phyloP scores from a whole-genome alignment of 2,113 vertebrate species.

The Heloderma charlesbogerti region DNA sequence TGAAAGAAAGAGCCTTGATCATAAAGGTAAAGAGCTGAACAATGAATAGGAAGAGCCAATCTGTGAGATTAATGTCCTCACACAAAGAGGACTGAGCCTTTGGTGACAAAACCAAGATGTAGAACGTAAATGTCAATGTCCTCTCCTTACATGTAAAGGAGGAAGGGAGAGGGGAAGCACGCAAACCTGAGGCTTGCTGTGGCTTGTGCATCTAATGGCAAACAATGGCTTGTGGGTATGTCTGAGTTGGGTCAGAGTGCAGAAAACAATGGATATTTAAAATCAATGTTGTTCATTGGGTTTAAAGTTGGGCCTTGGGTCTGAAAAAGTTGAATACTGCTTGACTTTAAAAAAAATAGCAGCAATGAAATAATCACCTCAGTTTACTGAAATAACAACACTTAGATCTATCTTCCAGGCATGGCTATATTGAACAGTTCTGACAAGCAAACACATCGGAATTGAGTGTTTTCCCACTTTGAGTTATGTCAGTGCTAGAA shows the following conservation, averaged over 20 bases:
- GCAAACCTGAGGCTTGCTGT: background rate
- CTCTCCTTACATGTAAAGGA: background rate
- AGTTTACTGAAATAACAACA: background rate
- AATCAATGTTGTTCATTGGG: background rate
- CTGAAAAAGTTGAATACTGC: background rate
- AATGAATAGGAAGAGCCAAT: too few species aligned
- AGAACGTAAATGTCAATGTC: background rate
- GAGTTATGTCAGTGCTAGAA: background rate
- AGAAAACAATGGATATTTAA: background rate
- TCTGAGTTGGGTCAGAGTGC: background rate
- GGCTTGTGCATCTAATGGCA: background rate
- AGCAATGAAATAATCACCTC: background rate
- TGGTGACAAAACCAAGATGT: background rate
- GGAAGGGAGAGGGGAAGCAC: background rate
- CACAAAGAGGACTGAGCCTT: background rate
- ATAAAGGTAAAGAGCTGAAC: background rate
- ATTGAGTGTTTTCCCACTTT: background rate
- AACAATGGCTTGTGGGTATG: background rate
- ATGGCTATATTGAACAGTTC: background rate
- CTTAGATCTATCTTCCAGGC: background rate
- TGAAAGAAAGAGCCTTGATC: background rate
- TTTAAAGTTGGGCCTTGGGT: background rate
- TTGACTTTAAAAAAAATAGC: background rate
- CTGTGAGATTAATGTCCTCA: background rate
- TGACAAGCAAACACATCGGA: background rate